Evolutionary conservation across 2,113 vertebrate species (phyloP).

Genomic region (Sardina pilchardus): DNA sequence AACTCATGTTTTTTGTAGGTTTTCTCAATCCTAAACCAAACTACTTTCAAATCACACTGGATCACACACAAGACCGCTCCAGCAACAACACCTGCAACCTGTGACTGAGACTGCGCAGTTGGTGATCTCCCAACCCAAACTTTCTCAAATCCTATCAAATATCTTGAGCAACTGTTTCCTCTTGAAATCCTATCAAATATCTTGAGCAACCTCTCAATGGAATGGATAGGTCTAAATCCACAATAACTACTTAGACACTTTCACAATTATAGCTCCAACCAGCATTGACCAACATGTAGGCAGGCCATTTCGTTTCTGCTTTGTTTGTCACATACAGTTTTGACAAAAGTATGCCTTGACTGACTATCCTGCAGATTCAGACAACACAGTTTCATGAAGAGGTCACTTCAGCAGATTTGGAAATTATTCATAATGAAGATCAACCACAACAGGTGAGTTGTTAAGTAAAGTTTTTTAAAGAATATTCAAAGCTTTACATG

Average conservation of each 20-base stretch:
- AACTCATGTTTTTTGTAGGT: slow-evolving; percentile 48
- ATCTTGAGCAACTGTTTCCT: background rate
- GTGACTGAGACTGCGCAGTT: background rate
- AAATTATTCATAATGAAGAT: background rate
- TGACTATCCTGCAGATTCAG: too few relatives aligned
- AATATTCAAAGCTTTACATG: slow-evolving; percentile 51
- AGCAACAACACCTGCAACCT: background rate
- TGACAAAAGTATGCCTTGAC: too few relatives aligned
- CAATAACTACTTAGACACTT: too few relatives aligned
- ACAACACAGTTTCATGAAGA: too few relatives aligned
- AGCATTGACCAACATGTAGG: too few relatives aligned
- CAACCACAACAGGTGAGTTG: slow-evolving; percentile 23
- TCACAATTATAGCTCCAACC: too few relatives aligned
- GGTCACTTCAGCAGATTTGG: background rate
- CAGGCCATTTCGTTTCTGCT: too few relatives aligned
- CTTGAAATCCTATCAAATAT: background rate
- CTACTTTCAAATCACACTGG: background rate
- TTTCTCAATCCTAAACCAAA: background rate
- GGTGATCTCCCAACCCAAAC: background rate
- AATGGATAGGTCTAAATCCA: too few relatives aligned
- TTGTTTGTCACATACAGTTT: too few relatives aligned
- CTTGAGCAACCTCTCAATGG: background rate
- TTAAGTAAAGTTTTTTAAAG: slow-evolving; percentile 36
- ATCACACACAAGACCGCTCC: background rate
- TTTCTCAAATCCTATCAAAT: background rate